These are phyloP conservation scores for Osedax frankpressi DNA, from an alignment of 2,888 invertebrate species.

Conservation along the genomic window DNA sequence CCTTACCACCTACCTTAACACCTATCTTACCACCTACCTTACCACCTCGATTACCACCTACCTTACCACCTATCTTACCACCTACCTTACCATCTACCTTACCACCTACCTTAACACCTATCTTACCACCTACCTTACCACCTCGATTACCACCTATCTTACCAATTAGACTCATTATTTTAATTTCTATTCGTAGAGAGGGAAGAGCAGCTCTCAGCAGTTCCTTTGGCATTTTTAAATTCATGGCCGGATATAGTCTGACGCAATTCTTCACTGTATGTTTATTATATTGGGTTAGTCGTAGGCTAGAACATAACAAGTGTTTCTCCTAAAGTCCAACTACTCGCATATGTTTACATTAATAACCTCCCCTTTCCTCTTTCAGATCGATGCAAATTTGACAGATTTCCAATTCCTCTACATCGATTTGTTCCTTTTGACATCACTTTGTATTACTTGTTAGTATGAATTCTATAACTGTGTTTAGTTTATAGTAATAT, in stretches of 20 bases:
- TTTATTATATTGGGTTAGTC: conserved; percentile 49
- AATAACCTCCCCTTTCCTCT: not conserved
- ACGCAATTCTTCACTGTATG: conserved; percentile 61
- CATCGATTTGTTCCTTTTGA: conserved; percentile 50
- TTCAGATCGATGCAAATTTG: conserved; percentile 46
- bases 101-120: not conserved
- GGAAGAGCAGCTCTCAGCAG: conserved; percentile 70
- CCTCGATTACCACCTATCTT: no score
- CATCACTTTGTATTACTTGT: conserved; percentile 48
- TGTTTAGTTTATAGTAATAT: no score
- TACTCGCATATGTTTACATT: not conserved
- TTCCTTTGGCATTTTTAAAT: conserved; percentile 78
- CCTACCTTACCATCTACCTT: not conserved
- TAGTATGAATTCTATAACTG: no score
- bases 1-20: no score
- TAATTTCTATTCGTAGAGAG: conserved; percentile 42
- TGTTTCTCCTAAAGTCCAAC: not conserved
- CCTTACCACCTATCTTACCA: not conserved
- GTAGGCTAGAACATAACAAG: not conserved
- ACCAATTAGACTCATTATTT: no score
- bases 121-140: no score
- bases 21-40: no score
- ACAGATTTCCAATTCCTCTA: conserved; percentile 49
- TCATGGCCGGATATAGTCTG: conserved; percentile 76
- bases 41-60: not conserved